These are phyloP conservation scores for Mustela erminea DNA, from an alignment of 2,797 vertebrate genomes.

Conservation along the genomic window DNA sequence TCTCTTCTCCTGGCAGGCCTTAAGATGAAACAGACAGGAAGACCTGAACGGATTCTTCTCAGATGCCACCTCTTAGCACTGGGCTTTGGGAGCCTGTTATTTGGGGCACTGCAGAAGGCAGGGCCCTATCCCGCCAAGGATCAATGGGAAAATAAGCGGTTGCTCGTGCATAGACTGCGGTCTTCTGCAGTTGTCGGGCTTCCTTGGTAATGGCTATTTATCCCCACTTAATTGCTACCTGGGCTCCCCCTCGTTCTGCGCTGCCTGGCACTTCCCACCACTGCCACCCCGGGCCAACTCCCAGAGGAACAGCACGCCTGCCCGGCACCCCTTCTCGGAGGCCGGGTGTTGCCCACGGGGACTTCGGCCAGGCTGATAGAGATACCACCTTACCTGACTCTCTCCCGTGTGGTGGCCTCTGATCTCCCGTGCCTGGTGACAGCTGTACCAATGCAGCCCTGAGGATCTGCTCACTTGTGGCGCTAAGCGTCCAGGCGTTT, in stretches of 20 bases:
- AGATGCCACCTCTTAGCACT: constrained; percentile 77
- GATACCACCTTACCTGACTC: neutral
- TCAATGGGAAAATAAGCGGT: constrained; percentile 82
- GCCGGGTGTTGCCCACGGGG: neutral
- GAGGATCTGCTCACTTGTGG: neutral
- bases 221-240: constrained; percentile 83
- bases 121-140: constrained; percentile 50
- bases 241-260: constrained; percentile 59
- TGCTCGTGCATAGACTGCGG: constrained; percentile 72
- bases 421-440: neutral
- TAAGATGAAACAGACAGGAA: constrained; percentile 84
- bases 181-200: constrained; percentile 74
- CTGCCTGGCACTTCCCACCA: constrained; percentile 76
- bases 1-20: constrained; percentile 78
- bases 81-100: constrained; percentile 83
- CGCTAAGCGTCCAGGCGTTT: neutral
- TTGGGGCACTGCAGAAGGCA: constrained; percentile 82
- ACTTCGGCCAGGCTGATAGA: neutral
- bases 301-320: neutral
- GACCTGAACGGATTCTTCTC: constrained; percentile 69
- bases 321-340: neutral
- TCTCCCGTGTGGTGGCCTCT: neutral
- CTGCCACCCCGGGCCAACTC: constrained; percentile 18
- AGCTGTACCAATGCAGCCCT: neutral
- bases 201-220: constrained; percentile 81